phyloP scores from a whole-genome alignment of 1,140 invertebrate species.

The Mylabris phalerata region DNA sequence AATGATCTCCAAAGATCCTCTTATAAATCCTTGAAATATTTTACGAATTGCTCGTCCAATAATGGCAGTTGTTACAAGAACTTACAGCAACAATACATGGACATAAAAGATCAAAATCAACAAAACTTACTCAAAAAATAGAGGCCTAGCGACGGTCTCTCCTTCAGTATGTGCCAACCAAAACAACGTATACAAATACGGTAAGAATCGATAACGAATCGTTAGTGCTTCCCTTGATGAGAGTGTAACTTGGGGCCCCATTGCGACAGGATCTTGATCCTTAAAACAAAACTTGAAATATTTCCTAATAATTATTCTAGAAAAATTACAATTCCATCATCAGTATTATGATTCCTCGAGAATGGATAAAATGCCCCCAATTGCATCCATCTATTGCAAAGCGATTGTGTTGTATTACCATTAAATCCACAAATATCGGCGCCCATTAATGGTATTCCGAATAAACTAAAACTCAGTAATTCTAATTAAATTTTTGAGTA shows the following conservation, averaged over 20 bases:
- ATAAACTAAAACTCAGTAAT: slow-evolving; percentile 72
- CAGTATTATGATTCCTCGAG: slow-evolving; percentile 77
- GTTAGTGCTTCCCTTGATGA: slow-evolving; percentile 57
- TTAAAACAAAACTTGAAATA: slow-evolving; percentile 37
- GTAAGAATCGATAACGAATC: slow-evolving; percentile 67
- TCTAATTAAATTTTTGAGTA: slow-evolving; percentile 44
- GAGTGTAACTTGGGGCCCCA: slow-evolving; percentile 58
- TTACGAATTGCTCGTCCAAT: too few relatives aligned
- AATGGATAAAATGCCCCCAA: slow-evolving; percentile 84
- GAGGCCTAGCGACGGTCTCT: slow-evolving; percentile 65
- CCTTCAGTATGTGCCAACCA: slow-evolving; percentile 64
- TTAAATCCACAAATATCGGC: slow-evolving; percentile 88
- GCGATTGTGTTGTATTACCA: slow-evolving; percentile 61
- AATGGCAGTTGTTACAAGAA: too few relatives aligned
- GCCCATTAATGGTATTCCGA: slow-evolving; percentile 80
- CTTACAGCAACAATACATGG: neutral
- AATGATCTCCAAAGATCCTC: too few relatives aligned
- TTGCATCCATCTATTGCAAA: slow-evolving; percentile 77
- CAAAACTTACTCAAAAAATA: slow-evolving; percentile 69
- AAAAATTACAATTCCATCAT: slow-evolving; percentile 57
- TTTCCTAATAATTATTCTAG: neutral
- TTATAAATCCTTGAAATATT: too few relatives aligned
- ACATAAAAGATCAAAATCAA: neutral
- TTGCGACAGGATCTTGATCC: slow-evolving; percentile 72
- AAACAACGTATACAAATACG: slow-evolving; percentile 78